These are phyloP conservation scores for Falco concolor DNA, from an alignment of 2,797 vertebrate species.

Conservation along the genomic window DNA sequence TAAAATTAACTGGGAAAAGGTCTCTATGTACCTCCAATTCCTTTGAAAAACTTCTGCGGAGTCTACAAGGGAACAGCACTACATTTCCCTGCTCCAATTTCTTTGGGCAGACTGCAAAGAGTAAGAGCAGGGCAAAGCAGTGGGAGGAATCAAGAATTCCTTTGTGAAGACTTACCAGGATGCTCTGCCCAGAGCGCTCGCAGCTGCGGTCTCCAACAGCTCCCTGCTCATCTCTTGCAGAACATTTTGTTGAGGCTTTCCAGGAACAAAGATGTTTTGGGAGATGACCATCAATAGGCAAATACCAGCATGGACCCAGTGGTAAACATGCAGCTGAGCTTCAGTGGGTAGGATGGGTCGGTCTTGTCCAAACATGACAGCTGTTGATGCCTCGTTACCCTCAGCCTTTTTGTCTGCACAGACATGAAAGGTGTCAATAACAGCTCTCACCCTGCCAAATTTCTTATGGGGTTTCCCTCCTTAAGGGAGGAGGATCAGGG, in stretches of 20 bases:
- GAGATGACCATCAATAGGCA: background rate
- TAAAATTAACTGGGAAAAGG: background rate
- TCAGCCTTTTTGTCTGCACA: background rate
- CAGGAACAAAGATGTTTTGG: background rate
- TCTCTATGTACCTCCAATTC: background rate
- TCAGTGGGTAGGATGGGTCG: background rate
- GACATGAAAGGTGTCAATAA: background rate
- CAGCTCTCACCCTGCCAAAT: background rate
- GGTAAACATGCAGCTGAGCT: background rate
- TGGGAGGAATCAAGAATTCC: background rate
- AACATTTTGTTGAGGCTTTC: background rate
- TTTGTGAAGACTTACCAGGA: background rate
- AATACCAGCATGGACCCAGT: background rate
- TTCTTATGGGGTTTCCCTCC: background rate
- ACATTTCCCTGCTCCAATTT: background rate
- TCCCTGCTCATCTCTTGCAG: background rate
- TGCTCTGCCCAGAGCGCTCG: background rate
- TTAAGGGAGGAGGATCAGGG: background rate
- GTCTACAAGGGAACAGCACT: background rate
- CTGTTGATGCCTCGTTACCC: background rate
- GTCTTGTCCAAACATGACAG: background rate
- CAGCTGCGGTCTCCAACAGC: background rate
- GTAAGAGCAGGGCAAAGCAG: background rate
- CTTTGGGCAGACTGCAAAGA: background rate
- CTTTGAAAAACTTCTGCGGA: background rate